phyloP scores from a whole-genome alignment of 2,113 vertebrate species.

The Polypterus senegalus region DNA sequence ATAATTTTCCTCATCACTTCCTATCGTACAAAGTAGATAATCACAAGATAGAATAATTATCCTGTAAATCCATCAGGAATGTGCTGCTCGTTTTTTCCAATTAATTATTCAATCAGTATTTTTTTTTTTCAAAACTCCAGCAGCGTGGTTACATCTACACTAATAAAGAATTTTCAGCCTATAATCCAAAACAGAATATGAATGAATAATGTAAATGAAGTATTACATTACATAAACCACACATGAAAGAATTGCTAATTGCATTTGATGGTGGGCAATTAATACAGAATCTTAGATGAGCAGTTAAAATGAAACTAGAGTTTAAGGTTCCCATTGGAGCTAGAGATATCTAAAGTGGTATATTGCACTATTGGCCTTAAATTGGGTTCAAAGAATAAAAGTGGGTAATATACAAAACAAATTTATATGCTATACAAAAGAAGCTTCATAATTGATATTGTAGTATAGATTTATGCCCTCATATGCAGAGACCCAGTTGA shows the following conservation, averaged over 20 bases:
- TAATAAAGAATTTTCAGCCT: constrained; percentile 96
- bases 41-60: constrained; percentile 96
- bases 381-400: constrained; percentile 51
- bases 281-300: constrained; percentile 92
- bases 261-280: constrained; percentile 98
- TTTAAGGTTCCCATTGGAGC: constrained; percentile 72
- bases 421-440: constrained; percentile 66
- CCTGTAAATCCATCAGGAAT: constrained; percentile 95
- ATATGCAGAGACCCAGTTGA: constrained; percentile 64
- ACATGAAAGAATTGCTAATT: constrained; percentile 99
- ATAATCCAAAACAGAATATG: constrained; percentile 96
- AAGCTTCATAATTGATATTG: constrained; percentile 68
- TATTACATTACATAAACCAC: constrained; percentile 99
- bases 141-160: constrained; percentile 88
- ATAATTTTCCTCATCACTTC: constrained; percentile 62
- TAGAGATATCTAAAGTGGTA: constrained; percentile 50
- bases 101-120: constrained; percentile 92
- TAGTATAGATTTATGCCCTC: constrained; percentile 67
- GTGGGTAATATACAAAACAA: constrained; percentile 46
- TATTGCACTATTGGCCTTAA: constrained; percentile 48
- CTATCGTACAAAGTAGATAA: constrained; percentile 86
- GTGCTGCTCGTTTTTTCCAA: constrained; percentile 82
- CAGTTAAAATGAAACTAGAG: constrained; percentile 74
- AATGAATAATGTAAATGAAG: constrained; percentile 99
- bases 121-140: constrained; percentile 82